Evolutionary conservation across 2,113 vertebrate genomes (phyloP).

Genomic region (Catagonus wagneri): DNA sequence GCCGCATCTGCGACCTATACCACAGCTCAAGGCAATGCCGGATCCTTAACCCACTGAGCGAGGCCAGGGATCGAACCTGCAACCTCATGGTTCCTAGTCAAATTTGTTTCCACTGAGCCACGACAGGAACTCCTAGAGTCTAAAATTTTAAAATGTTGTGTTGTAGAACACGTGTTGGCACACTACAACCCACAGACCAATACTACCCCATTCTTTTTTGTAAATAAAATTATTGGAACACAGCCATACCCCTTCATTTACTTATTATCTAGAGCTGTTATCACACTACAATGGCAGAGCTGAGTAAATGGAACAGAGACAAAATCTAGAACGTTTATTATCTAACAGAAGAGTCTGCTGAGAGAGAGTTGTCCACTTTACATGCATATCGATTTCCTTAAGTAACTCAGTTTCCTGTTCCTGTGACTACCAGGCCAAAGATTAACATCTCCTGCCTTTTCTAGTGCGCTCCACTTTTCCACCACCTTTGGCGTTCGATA

Average conservation of each 20-base stretch:
- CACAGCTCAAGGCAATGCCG: no score
- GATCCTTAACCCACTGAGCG: no score
- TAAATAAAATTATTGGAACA: slow-evolving; percentile 34
- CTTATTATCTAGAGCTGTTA: background rate
- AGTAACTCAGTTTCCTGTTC: background rate
- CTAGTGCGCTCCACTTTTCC: slow-evolving; percentile 6
- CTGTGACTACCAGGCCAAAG: background rate
- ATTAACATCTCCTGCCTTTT: slow-evolving; percentile 34
- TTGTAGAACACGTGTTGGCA: background rate
- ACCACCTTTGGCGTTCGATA: no score
- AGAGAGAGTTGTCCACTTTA: background rate
- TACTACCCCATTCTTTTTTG: background rate
- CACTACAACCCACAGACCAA: background rate
- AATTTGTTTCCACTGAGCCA: no score
- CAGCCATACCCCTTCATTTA: background rate
- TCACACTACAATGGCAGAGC: background rate
- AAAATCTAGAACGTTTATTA: background rate
- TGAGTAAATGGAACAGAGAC: background rate
- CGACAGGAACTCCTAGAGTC: background rate
- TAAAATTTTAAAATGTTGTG: slow-evolving; percentile 4
- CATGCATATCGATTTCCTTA: background rate
- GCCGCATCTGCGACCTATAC: no score
- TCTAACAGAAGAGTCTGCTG: background rate
- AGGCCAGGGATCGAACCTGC: no score
- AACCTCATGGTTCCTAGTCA: no score